Evolutionary conservation across 2,797 vertebrate species (phyloP).

Genomic region (Hemibagrus guttatus): DNA sequence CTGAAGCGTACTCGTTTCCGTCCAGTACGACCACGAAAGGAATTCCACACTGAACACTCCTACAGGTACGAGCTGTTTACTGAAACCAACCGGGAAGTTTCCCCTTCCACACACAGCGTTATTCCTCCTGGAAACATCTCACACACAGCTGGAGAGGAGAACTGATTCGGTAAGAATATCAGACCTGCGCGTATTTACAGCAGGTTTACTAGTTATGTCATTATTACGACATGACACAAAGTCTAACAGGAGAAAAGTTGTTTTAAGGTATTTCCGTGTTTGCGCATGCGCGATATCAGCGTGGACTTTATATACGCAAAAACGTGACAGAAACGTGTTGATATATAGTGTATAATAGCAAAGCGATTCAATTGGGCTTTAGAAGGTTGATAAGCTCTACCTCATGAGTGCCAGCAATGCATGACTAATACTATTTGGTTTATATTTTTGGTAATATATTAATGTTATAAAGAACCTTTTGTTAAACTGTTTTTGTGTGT

Average conservation of each 20-base stretch:
- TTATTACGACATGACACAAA: neutral
- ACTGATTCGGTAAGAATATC: neutral
- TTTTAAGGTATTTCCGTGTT: neutral
- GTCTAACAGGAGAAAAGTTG: neutral
- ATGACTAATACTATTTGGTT: too few relatives aligned
- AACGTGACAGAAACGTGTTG: neutral
- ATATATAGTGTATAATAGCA: neutral
- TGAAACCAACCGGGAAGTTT: neutral
- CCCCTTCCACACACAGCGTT: neutral
- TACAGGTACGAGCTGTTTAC: neutral
- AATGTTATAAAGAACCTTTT: too few relatives aligned
- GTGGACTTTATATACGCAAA: neutral
- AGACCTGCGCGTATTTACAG: neutral
- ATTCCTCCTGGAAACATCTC: neutral
- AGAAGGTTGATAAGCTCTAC: too few relatives aligned
- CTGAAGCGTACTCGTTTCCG: neutral
- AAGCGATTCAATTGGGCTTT: neutral
- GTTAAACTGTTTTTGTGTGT: too few relatives aligned
- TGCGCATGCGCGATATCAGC: neutral
- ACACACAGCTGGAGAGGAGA: neutral
- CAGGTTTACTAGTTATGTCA: neutral
- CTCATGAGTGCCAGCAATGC: too few relatives aligned
- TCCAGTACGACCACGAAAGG: neutral
- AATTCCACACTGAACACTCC: neutral
- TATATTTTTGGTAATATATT: too few relatives aligned